Evolutionary conservation across 2,797 vertebrate genomes (phyloP).

Genomic region (Malacoraja senta): DNA sequence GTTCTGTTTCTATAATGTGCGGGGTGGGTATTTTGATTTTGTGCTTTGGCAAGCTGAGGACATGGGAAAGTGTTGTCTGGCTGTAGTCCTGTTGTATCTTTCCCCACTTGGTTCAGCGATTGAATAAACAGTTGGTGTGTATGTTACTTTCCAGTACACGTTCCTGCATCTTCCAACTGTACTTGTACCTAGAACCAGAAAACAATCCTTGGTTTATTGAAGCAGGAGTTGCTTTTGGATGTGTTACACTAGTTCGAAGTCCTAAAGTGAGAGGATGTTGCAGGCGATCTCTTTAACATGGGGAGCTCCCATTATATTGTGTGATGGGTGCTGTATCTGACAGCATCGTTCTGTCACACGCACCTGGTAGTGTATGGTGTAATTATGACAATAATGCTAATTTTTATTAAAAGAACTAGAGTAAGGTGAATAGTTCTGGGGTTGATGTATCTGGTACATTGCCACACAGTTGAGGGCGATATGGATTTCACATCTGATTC

Average conservation of each 20-base stretch:
- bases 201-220: background rate
- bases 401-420: background rate
- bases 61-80: background rate
- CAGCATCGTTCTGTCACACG: background rate
- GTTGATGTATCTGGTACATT: too few species aligned
- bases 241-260: background rate
- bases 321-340: background rate
- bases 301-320: background rate
- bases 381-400: background rate
- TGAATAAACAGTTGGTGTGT: background rate
- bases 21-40: background rate
- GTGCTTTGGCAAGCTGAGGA: background rate
- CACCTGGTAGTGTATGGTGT: background rate
- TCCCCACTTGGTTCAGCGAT: background rate
- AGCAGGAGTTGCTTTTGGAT: background rate
- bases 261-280: background rate
- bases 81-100: conserved; percentile 10
- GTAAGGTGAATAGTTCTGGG: background rate
- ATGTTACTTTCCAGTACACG: background rate
- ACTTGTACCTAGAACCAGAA: background rate
- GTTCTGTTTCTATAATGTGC: background rate
- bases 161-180: background rate
- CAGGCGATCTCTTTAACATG: background rate
- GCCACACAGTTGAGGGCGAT: background rate
- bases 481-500: background rate